Percentiles rank a stretch among this genome's conserved stretches.
Evolutionary conservation across 2,888 invertebrate species (phyloP).

Genomic region (Bombylius major): DNA sequence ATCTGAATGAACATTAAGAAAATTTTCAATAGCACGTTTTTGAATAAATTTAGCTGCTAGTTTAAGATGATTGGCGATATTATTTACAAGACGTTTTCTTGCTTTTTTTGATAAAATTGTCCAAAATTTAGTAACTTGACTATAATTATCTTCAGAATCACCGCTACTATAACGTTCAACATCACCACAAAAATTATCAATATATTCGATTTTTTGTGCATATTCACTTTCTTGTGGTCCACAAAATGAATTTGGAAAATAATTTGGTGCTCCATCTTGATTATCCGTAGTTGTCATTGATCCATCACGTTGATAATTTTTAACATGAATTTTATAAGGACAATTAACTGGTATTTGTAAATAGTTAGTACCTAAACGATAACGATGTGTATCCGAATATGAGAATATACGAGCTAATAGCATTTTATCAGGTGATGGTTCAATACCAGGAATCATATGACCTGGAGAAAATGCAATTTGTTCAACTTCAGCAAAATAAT

Average conservation of each 20-base stretch:
- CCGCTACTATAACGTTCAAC: constrained; percentile 66
- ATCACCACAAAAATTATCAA: constrained; percentile 56
- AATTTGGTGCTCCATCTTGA: constrained; percentile 84
- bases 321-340: constrained; percentile 55
- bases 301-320: constrained; percentile 87
- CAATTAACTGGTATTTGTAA: constrained; percentile 92
- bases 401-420: constrained; percentile 76
- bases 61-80: constrained; percentile 67
- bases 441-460: constrained; percentile 84
- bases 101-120: constrained; percentile 64
- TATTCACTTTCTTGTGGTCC: constrained; percentile 66
- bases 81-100: constrained; percentile 57
- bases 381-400: constrained; percentile 84
- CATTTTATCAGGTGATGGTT: constrained; percentile 90
- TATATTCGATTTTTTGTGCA: constrained; percentile 44
- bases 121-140: constrained; percentile 74
- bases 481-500: constrained; percentile 90
- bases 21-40: constrained; percentile 73
- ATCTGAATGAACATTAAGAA: constrained; percentile 64
- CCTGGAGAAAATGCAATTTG: constrained; percentile 86
- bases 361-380: constrained; percentile 84
- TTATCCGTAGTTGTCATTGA: constrained; percentile 59
- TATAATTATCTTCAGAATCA: constrained; percentile 78
- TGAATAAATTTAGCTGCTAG: constrained; percentile 76
- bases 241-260: constrained; percentile 90